Conservation (phyloP, 2,797 vertebrate species). For the Chanos chanos region DNA sequence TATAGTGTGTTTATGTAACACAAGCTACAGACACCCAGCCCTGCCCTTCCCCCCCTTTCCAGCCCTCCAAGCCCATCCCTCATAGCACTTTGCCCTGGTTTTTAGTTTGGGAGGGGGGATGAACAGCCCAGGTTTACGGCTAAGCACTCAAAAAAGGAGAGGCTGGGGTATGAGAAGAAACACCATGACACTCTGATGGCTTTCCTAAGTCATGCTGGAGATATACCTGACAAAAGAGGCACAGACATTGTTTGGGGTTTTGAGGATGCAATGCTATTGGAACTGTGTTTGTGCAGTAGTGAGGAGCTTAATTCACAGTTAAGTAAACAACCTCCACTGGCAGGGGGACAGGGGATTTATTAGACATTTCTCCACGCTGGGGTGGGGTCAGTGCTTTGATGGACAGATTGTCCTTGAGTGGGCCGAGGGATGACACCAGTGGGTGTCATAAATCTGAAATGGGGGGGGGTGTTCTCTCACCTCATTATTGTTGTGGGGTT, state of each 20-base stretch:
- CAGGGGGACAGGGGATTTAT: not conserved
- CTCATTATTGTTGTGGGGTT: not conserved
- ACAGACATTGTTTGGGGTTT: no score
- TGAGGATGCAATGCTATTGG: no score
- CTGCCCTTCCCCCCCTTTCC: not conserved
- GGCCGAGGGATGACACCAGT: not conserved
- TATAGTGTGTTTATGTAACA: constrained; percentile 29
- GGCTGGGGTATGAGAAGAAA: no score
- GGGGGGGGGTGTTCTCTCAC: not conserved
- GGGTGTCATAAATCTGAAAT: not conserved
- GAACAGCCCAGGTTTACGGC: no score
- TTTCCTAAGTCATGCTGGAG: no score
- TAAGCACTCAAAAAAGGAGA: no score
- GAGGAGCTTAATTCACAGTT: not conserved
- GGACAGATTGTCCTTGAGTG: not conserved
- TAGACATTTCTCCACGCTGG: not conserved
- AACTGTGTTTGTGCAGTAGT: not conserved
- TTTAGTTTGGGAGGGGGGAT: constrained; percentile 12
- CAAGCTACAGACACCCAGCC: constrained; percentile 2
- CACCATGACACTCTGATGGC: no score
- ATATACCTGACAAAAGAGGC: no score
- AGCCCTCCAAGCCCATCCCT: no score
- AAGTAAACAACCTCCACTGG: not conserved
- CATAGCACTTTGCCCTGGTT: not conserved
- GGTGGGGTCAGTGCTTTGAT: not conserved